These are phyloP conservation scores for Callyntrura guangdongensis DNA, from an alignment of 2,888 invertebrate species.

Conservation along the genomic window DNA sequence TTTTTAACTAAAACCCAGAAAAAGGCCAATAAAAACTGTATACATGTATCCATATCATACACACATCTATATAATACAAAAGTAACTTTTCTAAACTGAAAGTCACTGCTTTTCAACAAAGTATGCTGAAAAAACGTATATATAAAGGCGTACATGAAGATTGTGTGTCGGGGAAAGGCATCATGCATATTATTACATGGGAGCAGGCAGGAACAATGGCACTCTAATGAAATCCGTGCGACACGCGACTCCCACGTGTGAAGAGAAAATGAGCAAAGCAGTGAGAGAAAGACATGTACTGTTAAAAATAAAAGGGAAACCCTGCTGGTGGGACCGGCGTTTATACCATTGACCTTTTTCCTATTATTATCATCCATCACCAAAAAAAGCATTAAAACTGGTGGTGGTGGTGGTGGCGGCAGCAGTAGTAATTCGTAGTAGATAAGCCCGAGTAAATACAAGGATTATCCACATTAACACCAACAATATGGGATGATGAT, in stretches of 20 bases:
- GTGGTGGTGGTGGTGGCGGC: not conserved
- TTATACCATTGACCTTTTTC: constrained; percentile 84
- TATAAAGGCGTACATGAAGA: not conserved
- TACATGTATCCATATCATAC: not conserved
- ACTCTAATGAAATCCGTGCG: constrained; percentile 83
- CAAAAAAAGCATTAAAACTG: not conserved
- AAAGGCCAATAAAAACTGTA: constrained; percentile 9
- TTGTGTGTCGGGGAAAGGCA: constrained; percentile 1
- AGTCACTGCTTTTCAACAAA: constrained; percentile 32
- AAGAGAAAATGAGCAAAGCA: constrained; percentile 67
- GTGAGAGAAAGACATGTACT: constrained; percentile 63
- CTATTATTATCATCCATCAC: constrained; percentile 16
- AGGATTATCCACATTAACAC: constrained; percentile 84
- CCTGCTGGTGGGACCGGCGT: constrained; percentile 83
- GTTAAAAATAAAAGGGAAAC: constrained; percentile 81
- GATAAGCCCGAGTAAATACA: constrained; percentile 41
- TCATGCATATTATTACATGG: constrained; percentile 73
- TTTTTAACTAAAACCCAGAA: constrained; percentile 43
- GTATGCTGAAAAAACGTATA: not conserved
- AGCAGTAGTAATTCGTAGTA: not conserved
- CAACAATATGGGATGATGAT: constrained; percentile 58
- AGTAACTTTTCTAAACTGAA: not conserved
- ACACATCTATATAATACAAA: not conserved
- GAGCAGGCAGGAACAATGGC: constrained; percentile 80
- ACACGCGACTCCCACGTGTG: constrained; percentile 85